phyloP scores from a whole-genome alignment of 2,797 vertebrate genomes.

The Macrochelys suwanniensis region DNA sequence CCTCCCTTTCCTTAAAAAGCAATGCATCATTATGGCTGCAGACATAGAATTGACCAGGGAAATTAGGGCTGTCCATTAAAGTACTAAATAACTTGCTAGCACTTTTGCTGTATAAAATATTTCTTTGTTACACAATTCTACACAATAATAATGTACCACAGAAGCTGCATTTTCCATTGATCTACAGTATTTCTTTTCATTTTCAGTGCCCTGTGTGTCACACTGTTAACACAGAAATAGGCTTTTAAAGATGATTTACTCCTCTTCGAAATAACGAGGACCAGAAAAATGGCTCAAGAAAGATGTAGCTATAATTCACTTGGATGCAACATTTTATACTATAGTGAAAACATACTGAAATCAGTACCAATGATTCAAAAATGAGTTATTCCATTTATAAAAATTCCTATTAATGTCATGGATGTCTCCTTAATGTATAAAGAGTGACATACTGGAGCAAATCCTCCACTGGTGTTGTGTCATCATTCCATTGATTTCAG shows the following conservation, averaged over 20 bases:
- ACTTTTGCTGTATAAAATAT: conserved; percentile 1
- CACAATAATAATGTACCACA: neutral
- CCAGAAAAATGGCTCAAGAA: neutral
- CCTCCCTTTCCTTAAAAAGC: conserved; percentile 1
- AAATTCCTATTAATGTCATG: neutral
- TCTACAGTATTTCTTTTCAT: conserved; percentile 1
- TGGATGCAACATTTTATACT: neutral
- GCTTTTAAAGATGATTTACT: conserved; percentile 38
- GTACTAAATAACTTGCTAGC: conserved; percentile 2
- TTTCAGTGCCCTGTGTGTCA: neutral
- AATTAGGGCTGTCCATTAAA: neutral
- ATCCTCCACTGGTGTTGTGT: neutral
- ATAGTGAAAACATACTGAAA: neutral
- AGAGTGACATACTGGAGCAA: neutral
- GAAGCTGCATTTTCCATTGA: neutral
- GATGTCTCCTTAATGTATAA: neutral
- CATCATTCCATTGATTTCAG: neutral
- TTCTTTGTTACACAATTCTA: conserved; percentile 1
- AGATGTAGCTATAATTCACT: neutral
- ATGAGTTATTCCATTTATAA: neutral
- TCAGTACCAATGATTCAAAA: neutral
- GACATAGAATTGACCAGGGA: neutral
- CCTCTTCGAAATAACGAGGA: conserved; percentile 6
- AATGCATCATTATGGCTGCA: neutral
- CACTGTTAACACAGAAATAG: neutral